Conservation (phyloP, 2,113 vertebrate species). For the Tretioscincus oriximinensis region DNA sequence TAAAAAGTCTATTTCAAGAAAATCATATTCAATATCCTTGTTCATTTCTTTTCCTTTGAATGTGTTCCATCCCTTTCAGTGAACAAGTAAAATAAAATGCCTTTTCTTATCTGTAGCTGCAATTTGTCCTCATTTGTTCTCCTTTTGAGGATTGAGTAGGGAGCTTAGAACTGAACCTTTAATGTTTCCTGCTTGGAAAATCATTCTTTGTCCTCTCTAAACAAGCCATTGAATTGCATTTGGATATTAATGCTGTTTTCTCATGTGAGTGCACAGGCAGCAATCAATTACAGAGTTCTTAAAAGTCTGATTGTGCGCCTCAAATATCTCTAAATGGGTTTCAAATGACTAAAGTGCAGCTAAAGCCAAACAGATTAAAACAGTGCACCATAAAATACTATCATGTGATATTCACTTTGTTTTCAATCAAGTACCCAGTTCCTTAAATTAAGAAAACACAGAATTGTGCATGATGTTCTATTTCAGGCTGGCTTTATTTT, state of each 20-base stretch:
- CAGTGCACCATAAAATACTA: conserved; percentile 3
- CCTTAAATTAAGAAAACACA: not conserved
- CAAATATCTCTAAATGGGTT: conserved; percentile 25
- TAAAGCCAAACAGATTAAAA: not conserved
- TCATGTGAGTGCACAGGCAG: conserved; percentile 26
- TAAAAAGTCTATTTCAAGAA: not conserved
- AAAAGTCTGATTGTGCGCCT: conserved; percentile 35
- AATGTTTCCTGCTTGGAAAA: conserved; percentile 17
- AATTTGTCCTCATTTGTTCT: not conserved
- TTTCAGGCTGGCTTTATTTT: not conserved
- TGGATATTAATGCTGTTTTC: conserved; percentile 33
- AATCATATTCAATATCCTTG: not conserved
- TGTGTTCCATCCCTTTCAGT: not conserved
- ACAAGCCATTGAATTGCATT: conserved; percentile 9
- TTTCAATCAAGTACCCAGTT: not conserved
- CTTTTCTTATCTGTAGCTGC: not conserved
- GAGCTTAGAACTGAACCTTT: not conserved
- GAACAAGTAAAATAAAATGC: not conserved
- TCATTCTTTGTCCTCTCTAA: conserved; percentile 8
- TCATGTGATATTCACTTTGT: conserved; percentile 2
- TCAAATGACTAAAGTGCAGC: conserved; percentile 24
- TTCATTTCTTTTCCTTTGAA: not conserved
- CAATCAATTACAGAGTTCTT: conserved; percentile 32
- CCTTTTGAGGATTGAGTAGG: not conserved
- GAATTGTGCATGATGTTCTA: not conserved